Evolutionary conservation across 1,140 invertebrate genomes (phyloP).

Genomic region (Drosophila nikananu): DNA sequence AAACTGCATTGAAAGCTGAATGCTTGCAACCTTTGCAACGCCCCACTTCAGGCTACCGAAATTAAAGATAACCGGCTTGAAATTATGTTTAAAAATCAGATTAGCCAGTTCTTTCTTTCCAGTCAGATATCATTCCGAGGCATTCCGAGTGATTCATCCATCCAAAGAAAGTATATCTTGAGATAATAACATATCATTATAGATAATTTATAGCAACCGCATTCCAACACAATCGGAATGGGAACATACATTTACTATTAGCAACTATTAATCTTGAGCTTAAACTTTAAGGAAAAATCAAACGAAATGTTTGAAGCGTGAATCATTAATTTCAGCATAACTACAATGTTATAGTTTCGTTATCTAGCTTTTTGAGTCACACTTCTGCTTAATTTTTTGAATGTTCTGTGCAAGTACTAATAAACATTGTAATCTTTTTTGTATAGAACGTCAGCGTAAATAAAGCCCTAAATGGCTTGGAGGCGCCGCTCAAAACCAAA

Average conservation of each 20-base stretch:
- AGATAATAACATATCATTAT: conserved; percentile 5
- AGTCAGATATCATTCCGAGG: conserved; percentile 9
- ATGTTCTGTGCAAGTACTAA: neutral
- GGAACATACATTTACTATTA: neutral
- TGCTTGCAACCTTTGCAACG: conserved; percentile 12
- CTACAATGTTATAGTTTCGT: neutral
- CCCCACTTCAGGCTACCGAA: conserved; percentile 1
- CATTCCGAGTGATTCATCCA: neutral
- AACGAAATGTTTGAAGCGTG: neutral
- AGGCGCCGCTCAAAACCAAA: conserved; percentile 98
- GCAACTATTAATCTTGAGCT: neutral
- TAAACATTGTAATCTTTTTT: neutral
- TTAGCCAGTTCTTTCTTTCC: neutral
- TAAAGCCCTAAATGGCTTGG: conserved; percentile 95
- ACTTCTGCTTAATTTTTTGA: neutral
- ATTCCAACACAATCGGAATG: neutral
- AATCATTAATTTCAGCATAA: conserved; percentile 5
- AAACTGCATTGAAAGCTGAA: conserved; percentile 22
- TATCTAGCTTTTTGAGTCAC: conserved; percentile 11
- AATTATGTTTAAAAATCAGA: neutral
- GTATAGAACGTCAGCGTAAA: conserved; percentile 91
- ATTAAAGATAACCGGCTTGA: conserved; percentile 1
- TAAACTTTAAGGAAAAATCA: neutral
- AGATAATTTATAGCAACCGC: neutral
- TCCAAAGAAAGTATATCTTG: conserved; percentile 1